Conservation (phyloP, 1,140 invertebrate species). For the Macrosteles quadrilineatus region DNA sequence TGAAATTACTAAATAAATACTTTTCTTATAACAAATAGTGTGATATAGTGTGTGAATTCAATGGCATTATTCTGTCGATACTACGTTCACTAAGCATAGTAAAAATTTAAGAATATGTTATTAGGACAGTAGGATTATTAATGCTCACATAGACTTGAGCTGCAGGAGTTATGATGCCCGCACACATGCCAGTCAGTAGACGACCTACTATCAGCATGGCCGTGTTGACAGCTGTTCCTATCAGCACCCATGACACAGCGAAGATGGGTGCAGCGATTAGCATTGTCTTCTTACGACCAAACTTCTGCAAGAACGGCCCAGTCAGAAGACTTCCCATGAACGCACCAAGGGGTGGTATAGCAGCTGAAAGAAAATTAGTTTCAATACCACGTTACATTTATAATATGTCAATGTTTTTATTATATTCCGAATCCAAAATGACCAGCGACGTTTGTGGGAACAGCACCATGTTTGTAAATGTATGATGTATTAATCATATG, state of each 20-base stretch:
- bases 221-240: slow-evolving; percentile 52
- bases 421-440: background rate
- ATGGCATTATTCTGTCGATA: too few relatives aligned
- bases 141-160: slow-evolving; percentile 66
- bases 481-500: too few relatives aligned
- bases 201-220: slow-evolving; percentile 56
- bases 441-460: background rate
- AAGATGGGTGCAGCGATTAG: slow-evolving; percentile 56
- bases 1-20: too few relatives aligned
- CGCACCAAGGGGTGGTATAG: slow-evolving; percentile 57
- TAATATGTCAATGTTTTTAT: background rate
- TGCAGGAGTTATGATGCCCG: slow-evolving; percentile 60
- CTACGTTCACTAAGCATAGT: too few relatives aligned
- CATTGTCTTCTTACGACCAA: slow-evolving; percentile 53
- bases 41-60: too few relatives aligned
- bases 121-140: too few relatives aligned
- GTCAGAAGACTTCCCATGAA: slow-evolving; percentile 55
- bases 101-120: too few relatives aligned
- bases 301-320: slow-evolving; percentile 53
- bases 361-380: slow-evolving; percentile 52
- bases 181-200: slow-evolving; percentile 59
- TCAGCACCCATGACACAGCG: slow-evolving; percentile 55
- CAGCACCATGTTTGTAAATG: too few relatives aligned
- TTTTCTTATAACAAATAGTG: too few relatives aligned
- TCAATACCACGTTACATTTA: background rate